phyloP scores from a whole-genome alignment of 2,888 invertebrate genomes.

The Gymnocheta viridis region DNA sequence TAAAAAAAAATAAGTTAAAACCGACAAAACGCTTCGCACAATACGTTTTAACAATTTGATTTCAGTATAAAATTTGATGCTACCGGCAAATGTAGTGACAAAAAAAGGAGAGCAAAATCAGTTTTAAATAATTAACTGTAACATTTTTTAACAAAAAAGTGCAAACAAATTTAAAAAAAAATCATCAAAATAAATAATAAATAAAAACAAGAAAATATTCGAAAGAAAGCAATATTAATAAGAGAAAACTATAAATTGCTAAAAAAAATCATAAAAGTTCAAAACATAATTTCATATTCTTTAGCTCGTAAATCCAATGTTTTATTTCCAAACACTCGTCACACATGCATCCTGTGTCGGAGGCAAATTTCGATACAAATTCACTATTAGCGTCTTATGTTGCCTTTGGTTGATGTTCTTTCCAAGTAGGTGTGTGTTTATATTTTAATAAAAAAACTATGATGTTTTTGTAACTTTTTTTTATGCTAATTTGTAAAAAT shows the following conservation, averaged over 20 bases:
- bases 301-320: constrained; percentile 35
- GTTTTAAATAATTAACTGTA: background rate
- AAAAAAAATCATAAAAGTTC: background rate
- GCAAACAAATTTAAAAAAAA: constrained; percentile 15
- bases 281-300: background rate
- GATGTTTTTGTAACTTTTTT: background rate
- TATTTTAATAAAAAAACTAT: background rate
- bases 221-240: background rate
- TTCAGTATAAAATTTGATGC: constrained; percentile 63
- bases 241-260: background rate
- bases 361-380: background rate
- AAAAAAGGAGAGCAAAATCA: constrained; percentile 8
- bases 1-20: constrained; percentile 49
- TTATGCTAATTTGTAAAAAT: constrained; percentile 6
- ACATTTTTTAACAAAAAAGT: background rate
- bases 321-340: background rate
- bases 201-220: background rate
- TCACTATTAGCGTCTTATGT: constrained; percentile 17
- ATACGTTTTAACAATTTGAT: constrained; percentile 36
- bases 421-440: constrained; percentile 33
- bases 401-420: constrained; percentile 23
- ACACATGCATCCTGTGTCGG: background rate
- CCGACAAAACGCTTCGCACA: constrained; percentile 42
- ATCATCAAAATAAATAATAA: background rate
- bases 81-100: constrained; percentile 55